Conservation (phyloP, 1,140 invertebrate species). For the Sweltsa coloradensis region DNA sequence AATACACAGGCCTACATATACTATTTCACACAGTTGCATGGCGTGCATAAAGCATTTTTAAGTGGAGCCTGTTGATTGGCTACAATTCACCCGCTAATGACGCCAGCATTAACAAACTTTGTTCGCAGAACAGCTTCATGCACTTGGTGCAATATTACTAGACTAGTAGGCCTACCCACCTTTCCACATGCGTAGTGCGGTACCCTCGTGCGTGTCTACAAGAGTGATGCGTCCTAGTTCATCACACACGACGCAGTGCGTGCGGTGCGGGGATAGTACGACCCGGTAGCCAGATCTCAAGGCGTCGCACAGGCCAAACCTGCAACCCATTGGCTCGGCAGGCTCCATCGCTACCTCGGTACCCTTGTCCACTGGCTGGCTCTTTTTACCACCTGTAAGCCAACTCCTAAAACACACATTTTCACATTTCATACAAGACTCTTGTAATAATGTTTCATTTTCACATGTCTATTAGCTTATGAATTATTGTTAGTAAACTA, state of each 20-base stretch:
- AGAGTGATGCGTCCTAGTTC: slow-evolving; percentile 75
- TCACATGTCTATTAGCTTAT: too few species aligned
- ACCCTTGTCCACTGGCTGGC: slow-evolving; percentile 20
- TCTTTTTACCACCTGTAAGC: slow-evolving; percentile 12
- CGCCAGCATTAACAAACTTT: neutral
- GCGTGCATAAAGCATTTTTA: too few species aligned
- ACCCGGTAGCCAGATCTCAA: slow-evolving; percentile 59
- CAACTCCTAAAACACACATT: slow-evolving; percentile 10
- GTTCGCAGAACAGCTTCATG: too few species aligned
- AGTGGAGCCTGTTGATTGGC: too few species aligned
- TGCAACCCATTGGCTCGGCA: slow-evolving; percentile 29
- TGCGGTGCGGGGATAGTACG: slow-evolving; percentile 63
- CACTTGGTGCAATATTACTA: neutral
- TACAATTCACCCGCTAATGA: neutral
- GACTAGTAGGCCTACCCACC: slow-evolving; percentile 34
- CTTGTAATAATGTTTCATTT: too few species aligned
- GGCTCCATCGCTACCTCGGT: slow-evolving; percentile 37
- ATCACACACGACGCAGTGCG: slow-evolving; percentile 71
- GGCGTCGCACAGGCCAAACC: slow-evolving; percentile 74
- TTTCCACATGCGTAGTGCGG: slow-evolving; percentile 80
- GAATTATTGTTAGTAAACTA: too few species aligned
- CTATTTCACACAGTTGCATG: too few species aligned
- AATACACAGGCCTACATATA: too few species aligned
- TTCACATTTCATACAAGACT: too few species aligned
- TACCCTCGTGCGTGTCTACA: slow-evolving; percentile 65